Conservation (phyloP, 2,113 vertebrate species). For the Monopterus albus region DNA sequence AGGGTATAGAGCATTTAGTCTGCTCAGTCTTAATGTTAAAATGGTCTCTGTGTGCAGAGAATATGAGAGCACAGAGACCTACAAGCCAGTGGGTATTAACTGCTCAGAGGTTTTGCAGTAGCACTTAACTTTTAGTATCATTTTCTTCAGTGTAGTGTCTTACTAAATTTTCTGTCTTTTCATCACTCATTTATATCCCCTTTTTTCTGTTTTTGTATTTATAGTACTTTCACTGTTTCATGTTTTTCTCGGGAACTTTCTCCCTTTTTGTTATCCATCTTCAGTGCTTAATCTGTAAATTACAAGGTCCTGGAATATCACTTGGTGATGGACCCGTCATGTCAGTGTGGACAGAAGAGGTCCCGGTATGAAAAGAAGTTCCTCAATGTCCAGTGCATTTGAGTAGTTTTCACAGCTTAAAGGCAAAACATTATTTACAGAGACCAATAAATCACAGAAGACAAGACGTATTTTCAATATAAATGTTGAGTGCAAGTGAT, state of each 20-base stretch:
- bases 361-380: too few relatives aligned
- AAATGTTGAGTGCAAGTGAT: too few relatives aligned
- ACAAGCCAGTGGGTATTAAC: conserved; percentile 10
- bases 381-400: too few relatives aligned
- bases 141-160: background rate
- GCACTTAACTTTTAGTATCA: conserved; percentile 13
- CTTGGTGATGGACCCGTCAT: too few relatives aligned
- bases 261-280: too few relatives aligned
- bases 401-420: too few relatives aligned
- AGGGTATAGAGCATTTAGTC: conserved; percentile 16
- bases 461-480: too few relatives aligned
- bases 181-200: background rate
- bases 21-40: conserved; percentile 36
- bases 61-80: conserved; percentile 16
- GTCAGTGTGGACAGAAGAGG: too few relatives aligned
- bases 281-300: too few relatives aligned
- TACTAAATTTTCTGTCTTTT: background rate
- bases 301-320: too few relatives aligned
- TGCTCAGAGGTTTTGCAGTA: conserved; percentile 15
- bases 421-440: too few relatives aligned
- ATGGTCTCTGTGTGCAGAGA: conserved; percentile 30
- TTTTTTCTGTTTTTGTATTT: background rate
- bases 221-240: background rate
- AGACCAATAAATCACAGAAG: too few relatives aligned
- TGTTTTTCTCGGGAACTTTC: background rate